Conservation (phyloP, 37 sponge, comb jelly and placozoan species). For the Ephydatia muelleri region DNA sequence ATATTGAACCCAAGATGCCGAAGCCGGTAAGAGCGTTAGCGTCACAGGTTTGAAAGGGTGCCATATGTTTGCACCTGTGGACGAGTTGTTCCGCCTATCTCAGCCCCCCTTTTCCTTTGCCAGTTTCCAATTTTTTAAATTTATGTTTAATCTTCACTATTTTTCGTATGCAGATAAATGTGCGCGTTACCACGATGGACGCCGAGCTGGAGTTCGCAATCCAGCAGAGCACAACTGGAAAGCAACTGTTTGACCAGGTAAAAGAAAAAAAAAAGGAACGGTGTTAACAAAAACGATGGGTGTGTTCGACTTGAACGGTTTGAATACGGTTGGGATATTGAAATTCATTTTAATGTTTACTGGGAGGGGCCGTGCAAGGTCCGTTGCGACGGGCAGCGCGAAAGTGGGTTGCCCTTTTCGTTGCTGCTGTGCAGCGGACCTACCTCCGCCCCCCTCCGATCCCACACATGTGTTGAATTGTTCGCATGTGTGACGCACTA, state of each 20-base stretch:
- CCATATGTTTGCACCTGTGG: neutral
- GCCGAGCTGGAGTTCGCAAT: slow-evolving; percentile 99
- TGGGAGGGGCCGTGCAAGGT: no score
- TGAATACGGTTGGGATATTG: no score
- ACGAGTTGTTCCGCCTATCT: neutral
- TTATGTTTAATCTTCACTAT: no score
- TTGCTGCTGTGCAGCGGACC: no score
- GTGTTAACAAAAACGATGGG: no score
- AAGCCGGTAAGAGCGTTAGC: slow-evolving; percentile 51
- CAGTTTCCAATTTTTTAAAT: no score
- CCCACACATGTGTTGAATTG: no score
- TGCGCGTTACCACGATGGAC: slow-evolving; percentile 96
- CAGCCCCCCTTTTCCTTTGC: neutral
- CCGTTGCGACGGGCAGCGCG: no score
- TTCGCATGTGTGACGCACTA: neutral
- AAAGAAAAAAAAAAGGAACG: neutral
- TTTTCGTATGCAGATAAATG: slow-evolving; percentile 63
- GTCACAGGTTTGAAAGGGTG: neutral
- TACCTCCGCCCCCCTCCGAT: no score
- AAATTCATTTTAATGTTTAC: no score
- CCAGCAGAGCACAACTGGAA: slow-evolving; percentile 96
- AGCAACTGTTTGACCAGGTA: slow-evolving; percentile 99
- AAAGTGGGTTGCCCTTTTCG: no score
- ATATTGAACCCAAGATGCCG: slow-evolving; percentile 45
- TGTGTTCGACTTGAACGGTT: no score